A percentile compares a stretch with the other conserved stretches of the same genome.
phyloP scores from a whole-genome alignment of 2,797 vertebrate genomes.

The Centroberyx gerrardi region DNA sequence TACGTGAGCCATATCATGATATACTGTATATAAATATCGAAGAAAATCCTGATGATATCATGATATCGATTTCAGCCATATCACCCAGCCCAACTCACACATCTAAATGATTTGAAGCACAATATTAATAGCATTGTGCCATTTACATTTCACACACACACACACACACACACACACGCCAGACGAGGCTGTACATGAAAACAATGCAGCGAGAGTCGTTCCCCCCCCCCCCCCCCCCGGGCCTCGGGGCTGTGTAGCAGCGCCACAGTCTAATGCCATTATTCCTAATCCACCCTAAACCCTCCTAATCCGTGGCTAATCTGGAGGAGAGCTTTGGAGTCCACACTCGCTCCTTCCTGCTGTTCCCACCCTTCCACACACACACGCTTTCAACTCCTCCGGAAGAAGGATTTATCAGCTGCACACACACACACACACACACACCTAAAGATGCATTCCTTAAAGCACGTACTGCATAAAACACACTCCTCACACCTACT shows the following conservation, averaged over 20 bases:
- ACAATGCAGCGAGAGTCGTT: conserved; percentile 73
- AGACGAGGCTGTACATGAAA: conserved; percentile 64
- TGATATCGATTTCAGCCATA: too few species aligned
- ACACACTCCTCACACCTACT: conserved; percentile 55
- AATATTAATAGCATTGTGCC: conserved; percentile 57
- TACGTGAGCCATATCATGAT: too few species aligned
- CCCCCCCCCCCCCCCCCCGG: conserved; percentile 71
- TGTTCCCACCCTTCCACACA: conserved; percentile 75
- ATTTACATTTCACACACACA: conserved; percentile 24
- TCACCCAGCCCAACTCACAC: conserved; percentile 4
- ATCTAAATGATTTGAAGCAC: conserved; percentile 41
- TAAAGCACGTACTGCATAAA: conserved; percentile 61
- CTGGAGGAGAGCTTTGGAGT: conserved; percentile 84
- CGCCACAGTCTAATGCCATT: conserved; percentile 84
- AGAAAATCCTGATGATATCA: too few species aligned
- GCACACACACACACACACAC: conserved; percentile 49
- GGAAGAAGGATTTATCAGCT: conserved; percentile 71
- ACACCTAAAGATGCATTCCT: conserved; percentile 43
- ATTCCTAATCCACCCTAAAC: conserved; percentile 85
- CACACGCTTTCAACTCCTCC: conserved; percentile 56
- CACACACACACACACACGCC: conserved; percentile 36
- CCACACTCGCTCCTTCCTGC: conserved; percentile 76
- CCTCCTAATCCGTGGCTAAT: conserved; percentile 85
- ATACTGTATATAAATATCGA: too few species aligned
- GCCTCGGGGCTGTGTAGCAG: conserved; percentile 78